Evolutionary conservation across 2,797 vertebrate species (phyloP), one percentile per base, ranked within the genome.

Genomic region (Acrossocheilus fasciatus): DNA sequence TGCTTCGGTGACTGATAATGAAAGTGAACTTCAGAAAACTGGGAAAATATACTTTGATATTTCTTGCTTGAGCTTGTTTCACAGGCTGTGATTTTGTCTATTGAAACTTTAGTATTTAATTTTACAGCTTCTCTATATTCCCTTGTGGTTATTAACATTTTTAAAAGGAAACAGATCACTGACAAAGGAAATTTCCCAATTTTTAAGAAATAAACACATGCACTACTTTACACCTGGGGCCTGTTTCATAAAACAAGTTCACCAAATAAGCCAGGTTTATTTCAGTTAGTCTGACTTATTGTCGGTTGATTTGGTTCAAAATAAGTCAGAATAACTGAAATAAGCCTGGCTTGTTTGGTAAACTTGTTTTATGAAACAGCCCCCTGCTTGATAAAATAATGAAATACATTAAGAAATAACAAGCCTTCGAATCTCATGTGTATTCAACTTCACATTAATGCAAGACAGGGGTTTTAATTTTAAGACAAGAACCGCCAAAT

Each of bases 81-180:
- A 79, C 54, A 62, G 23, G 23, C 34, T 39, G 75, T 59, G 75
- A 41, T 78, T 78, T 52, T 75, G 26, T 50, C 43, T 10, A 45
- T 45, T 50, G 14, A 74, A 74, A 9, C 15, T 18, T 6, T 15
- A 68, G 64, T 4, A 18, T 36, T 20, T 17, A 39, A 10, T 69
- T 69, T 39, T 39, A 39, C 66, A 39, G 17, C 4, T 26, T 62
- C n/a, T 62, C n/a, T 26, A 11, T 26, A 14, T 62, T 69, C 34
- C 66, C 34, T 69, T 39, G 34, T 69, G 66, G 66, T 66, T 34
- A 20, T 36, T 36, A 20, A 14, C 6, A 6, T 3, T 66, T 66
- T 34, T 15, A 17, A 66, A 66, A 39, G 17, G 66, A 68, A 30
- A 18, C 43, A 18, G 43, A 30, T 74, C 72, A 18, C 26, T 50